Evolutionary conservation across 2,797 vertebrate genomes (phyloP), one percentile per base, ranked within the genome.

Genomic region (Ptychobarbus kaznakovi): DNA sequence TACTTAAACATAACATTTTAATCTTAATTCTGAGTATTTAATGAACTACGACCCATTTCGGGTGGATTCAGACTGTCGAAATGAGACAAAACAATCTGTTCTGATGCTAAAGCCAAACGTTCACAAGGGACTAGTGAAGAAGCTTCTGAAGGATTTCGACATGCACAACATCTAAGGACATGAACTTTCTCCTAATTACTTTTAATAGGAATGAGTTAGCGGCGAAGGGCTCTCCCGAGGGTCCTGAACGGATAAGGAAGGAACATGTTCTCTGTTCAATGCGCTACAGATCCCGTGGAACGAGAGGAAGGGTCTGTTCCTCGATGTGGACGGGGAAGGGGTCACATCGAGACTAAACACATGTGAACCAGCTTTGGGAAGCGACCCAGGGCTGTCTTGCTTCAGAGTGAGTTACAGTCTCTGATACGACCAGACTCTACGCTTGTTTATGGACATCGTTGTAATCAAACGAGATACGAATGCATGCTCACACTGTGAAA

Each of bases 141-240:
- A 91, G 92, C 94, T 97, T 93, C 95, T 95, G 96, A 96, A 95
- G 96, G 97, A 97, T 96, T 95, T 92, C 87, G 86, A 82, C 94
- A 96, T 96, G 93, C 93, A 95, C 94, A 94, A 96, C 94, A 96
- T 96, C 93, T 96, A 94, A 97, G 96, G 96, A 96, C 96, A 91
- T 95, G 96, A 98, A 96, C 97, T 96, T 96, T 97, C 94, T 92
- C 95, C 93, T 92, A 93, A 95, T 96, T 97, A 94, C 96, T 97
- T 97, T 96, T 97, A 98, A 98, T 97, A 97, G 96, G 95, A 96
- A 95, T 92, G 84, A 95, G 94, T 96, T 95, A 96, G 95, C 93
- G 81, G 94, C 91, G 96, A 95, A 98, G 96, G 96, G 94, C 95
- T 96, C 97, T 95, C 96, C 90, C 91, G 97, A 96, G 97, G 94